phyloP scores from a whole-genome alignment of 2,113 vertebrate species.

The Recurvirostra avosetta region DNA sequence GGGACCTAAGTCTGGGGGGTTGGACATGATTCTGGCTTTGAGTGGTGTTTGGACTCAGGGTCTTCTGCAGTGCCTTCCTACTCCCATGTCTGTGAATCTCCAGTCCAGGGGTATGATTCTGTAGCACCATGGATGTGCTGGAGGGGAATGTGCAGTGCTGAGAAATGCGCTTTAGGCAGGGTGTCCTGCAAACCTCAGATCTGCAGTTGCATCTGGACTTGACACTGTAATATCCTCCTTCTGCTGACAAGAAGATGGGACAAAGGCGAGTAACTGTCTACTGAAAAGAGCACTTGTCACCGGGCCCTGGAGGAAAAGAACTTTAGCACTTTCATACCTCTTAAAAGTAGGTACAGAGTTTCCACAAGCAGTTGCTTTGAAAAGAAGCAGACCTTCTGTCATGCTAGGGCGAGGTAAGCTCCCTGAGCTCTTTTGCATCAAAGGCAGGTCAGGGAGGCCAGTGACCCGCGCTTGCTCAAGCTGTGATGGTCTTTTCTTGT shows the following conservation, averaged over 20 bases:
- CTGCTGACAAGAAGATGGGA: not conserved
- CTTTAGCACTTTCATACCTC: not conserved
- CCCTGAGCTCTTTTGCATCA: rapidly evolving
- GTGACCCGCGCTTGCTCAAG: not conserved
- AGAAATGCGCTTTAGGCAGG: not conserved
- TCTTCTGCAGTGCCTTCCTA: not conserved
- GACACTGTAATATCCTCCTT: not conserved
- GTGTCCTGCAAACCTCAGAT: not conserved
- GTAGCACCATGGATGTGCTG: not conserved
- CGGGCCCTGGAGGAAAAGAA: not conserved
- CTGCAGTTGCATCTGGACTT: not conserved
- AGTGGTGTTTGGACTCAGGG: not conserved
- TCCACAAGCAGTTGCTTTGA: not conserved
- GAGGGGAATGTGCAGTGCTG: not conserved
- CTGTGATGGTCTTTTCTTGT: not conserved
- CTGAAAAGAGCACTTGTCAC: not conserved
- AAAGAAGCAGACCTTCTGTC: not conserved
- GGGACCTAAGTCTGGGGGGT: not conserved
- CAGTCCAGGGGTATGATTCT: not conserved
- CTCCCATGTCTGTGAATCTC: rapidly evolving
- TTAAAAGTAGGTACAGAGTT: not conserved
- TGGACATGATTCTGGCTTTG: not conserved
- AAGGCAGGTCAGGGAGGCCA: not conserved
- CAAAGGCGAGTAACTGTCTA: not conserved
- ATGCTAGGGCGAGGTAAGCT: not conserved